Evolutionary conservation across 2,888 invertebrate species (phyloP).

Genomic region (Idaea biselata): DNA sequence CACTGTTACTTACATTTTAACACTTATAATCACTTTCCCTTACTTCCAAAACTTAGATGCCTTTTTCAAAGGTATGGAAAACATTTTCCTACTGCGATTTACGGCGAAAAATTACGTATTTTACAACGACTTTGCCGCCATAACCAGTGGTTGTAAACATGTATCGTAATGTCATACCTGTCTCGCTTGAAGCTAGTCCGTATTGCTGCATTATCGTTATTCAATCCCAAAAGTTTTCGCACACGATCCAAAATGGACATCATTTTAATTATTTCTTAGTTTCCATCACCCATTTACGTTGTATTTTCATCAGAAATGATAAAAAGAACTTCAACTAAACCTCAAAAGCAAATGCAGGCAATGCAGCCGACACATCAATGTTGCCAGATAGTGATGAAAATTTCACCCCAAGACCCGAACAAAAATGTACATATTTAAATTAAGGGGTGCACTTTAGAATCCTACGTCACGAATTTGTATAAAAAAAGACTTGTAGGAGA

Average conservation of each 20-base stretch:
- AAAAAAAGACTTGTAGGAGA: too few relatives aligned
- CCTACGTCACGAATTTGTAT: too few relatives aligned
- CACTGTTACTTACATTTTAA: constrained; percentile 3
- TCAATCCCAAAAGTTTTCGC: constrained; percentile 63
- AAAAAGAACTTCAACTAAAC: constrained; percentile 42
- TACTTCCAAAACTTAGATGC: constrained; percentile 72
- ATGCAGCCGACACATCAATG: constrained; percentile 28
- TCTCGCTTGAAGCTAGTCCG: constrained; percentile 69
- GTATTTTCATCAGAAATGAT: constrained; percentile 28
- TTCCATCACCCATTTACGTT: constrained; percentile 59
- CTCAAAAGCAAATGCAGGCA: constrained; percentile 41
- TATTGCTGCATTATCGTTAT: constrained; percentile 51
- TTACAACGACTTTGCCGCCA: constrained; percentile 72
- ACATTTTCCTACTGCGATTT: constrained; percentile 43
- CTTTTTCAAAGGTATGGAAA: constrained; percentile 57
- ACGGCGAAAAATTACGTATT: constrained; percentile 29
- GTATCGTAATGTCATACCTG: constrained; percentile 66
- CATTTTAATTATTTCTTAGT: constrained; percentile 59
- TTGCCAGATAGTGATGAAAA: neutral
- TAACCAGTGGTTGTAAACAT: constrained; percentile 73
- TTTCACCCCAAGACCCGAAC: neutral
- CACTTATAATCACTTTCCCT: constrained; percentile 26
- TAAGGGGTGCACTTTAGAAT: too few relatives aligned
- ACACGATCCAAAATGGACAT: constrained; percentile 69
- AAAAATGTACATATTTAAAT: too few relatives aligned